Percentiles rank a stretch among this genome's conserved stretches.
Evolutionary conservation across 2,797 vertebrate species (phyloP).

Genomic region (Poecilia velifera): DNA sequence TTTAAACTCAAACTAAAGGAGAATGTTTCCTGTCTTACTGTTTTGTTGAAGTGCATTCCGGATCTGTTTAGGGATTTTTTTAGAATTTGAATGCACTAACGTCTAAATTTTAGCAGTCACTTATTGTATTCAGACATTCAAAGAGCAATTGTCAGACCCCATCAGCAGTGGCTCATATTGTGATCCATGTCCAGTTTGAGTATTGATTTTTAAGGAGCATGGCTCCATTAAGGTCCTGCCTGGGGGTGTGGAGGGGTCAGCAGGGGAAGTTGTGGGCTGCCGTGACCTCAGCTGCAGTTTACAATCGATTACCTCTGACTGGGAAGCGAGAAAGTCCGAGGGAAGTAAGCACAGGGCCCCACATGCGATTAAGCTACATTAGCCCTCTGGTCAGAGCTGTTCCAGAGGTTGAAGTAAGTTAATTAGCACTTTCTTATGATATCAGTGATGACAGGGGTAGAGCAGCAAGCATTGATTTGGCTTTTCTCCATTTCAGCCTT

Average conservation of each 20-base stretch:
- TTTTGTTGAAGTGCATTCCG: constrained; percentile 16
- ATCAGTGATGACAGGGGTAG: constrained; percentile 82
- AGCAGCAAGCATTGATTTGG: constrained; percentile 81
- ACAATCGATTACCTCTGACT: constrained; percentile 92
- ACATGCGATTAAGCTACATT: constrained; percentile 89
- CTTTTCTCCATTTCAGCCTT: constrained; percentile 77
- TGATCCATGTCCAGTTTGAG: constrained; percentile 93
- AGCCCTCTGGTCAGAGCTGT: constrained; percentile 86
- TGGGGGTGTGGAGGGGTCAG: constrained; percentile 87
- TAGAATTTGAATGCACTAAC: neutral
- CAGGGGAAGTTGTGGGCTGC: constrained; percentile 87
- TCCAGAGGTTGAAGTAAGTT: constrained; percentile 87
- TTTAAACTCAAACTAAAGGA: constrained; percentile 25
- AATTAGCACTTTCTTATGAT: constrained; percentile 85
- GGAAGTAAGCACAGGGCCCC: constrained; percentile 86
- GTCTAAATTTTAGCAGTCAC: constrained; percentile 4
- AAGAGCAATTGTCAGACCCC: constrained; percentile 68
- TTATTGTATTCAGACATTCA: constrained; percentile 66
- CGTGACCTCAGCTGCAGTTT: constrained; percentile 92
- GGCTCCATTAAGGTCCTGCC: constrained; percentile 95
- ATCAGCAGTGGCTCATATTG: constrained; percentile 69
- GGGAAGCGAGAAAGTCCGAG: constrained; percentile 85
- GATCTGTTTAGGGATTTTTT: neutral
- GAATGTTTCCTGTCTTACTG: constrained; percentile 16
- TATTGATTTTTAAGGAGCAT: constrained; percentile 94